Conservation (phyloP, 2,797 vertebrate genomes). For the Rhynchotus rufescens region DNA sequence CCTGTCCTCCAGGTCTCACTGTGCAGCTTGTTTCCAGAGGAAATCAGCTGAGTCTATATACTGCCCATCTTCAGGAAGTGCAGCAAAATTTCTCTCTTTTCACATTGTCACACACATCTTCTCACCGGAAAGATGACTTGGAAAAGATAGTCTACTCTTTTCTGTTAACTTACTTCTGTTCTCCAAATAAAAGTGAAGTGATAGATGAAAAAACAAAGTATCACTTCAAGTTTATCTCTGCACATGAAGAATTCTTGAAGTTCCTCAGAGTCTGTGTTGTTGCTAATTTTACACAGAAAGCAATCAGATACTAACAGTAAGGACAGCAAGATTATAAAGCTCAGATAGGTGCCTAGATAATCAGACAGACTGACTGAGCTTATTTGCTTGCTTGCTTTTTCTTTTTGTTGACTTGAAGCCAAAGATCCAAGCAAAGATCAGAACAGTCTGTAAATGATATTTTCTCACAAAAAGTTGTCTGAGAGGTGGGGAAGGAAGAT, state of each 20-base stretch:
- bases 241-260: neutral
- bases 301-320: neutral
- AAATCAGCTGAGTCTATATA: neutral
- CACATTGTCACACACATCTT: neutral
- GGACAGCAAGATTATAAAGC: slow-evolving; percentile 8
- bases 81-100: neutral
- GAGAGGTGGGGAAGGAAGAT: slow-evolving; percentile 13
- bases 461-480: slow-evolving; percentile 44
- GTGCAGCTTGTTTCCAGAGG: accelerated
- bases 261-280: neutral
- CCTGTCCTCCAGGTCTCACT: accelerated
- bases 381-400: slow-evolving; percentile 24
- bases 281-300: neutral
- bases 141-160: accelerated
- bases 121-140: neutral
- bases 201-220: neutral
- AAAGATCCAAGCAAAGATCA: slow-evolving; percentile 65
- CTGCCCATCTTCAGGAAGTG: neutral
- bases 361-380: slow-evolving; percentile 42
- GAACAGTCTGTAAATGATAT: neutral
- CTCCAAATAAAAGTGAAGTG: neutral
- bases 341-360: slow-evolving; percentile 56
- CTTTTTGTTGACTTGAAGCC: slow-evolving; percentile 49
- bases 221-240: neutral
- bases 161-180: neutral